Evolutionary conservation across 2,797 vertebrate genomes (phyloP).

Genomic region (Melanotaenia trifasciata): DNA sequence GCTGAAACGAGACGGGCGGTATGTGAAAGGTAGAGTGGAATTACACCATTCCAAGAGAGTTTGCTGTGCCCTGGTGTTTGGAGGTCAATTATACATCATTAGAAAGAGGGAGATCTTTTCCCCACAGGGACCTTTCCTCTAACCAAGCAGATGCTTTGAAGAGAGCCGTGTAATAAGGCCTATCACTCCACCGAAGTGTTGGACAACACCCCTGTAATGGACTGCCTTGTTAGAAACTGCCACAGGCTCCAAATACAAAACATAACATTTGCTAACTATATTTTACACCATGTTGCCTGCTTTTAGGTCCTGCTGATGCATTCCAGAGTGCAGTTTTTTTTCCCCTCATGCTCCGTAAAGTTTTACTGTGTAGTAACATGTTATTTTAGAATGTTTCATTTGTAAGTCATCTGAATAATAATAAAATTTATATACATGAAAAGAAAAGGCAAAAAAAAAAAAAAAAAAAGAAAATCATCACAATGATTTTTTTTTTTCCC

Average conservation of each 20-base stretch:
- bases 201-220: slow-evolving; percentile 79
- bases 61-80: slow-evolving; percentile 76
- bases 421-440: neutral
- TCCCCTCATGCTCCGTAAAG: slow-evolving; percentile 32
- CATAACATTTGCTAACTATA: slow-evolving; percentile 57
- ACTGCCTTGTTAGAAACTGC: slow-evolving; percentile 75
- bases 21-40: slow-evolving; percentile 72
- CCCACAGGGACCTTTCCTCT: slow-evolving; percentile 70
- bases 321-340: slow-evolving; percentile 32
- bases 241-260: slow-evolving; percentile 61
- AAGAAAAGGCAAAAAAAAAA: too few species aligned
- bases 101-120: slow-evolving; percentile 73
- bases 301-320: slow-evolving; percentile 41
- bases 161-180: slow-evolving; percentile 74
- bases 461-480: neutral
- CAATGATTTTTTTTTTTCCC: slow-evolving; percentile 21
- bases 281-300: slow-evolving; percentile 30
- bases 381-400: slow-evolving; percentile 50
- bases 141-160: slow-evolving; percentile 75
- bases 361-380: slow-evolving; percentile 51
- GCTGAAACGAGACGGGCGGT: slow-evolving; percentile 67
- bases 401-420: slow-evolving; percentile 22
- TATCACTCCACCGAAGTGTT: slow-evolving; percentile 73
- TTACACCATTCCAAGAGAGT: slow-evolving; percentile 70
- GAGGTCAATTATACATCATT: slow-evolving; percentile 82